Base-by-base conservation (phyloP, 2,888 invertebrate species). In the Aleiodes testaceus region DNA sequence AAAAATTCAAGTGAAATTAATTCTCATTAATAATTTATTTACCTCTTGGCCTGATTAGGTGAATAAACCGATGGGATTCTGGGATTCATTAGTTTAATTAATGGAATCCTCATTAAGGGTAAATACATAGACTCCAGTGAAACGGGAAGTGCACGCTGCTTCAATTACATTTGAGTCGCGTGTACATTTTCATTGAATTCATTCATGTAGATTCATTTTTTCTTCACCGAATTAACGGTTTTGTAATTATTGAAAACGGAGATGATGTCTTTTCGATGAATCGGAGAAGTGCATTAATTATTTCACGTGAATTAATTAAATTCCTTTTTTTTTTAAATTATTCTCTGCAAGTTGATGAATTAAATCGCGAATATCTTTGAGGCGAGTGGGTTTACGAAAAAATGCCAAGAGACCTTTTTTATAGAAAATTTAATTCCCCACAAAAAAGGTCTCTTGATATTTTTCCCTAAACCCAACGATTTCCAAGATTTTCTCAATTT, bases 31-130 rank as follows among this genome's bases (percentile, higher is more conserved):
- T 6, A 36, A 36, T 36, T 42, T 14, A 14, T 36, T 42, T 2
- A 9, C 59, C 42, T 11, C 26, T 53, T 42, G 18, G 59, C 36
- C 42, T 42, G 59, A 59, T 59, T 59, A 59, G 1, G 59, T 11
- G 36, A 64, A 69, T 77, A 76, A 77, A 72, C 75, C 75, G 70
- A 71, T 77, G 78, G 80, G 80, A 81, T 81, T 82, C 80, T 77
- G 77, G 79, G 78, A 81, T 82, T 84, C 83, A 84, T 83, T 83
- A 84, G 79, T 75, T 81, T 82, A 81, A 84, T 84, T 83, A 81
- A 82, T 81, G 78, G 78, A 66, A 63, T 73, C 77, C 82, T 83
- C 83, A 82, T 83, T 84, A 84, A 79, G 77, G 74, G 80, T 77
- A 79, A 26, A 26, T 26, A 81, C 81, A 79, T 75, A 76, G 74